phyloP scores from a whole-genome alignment of 2,888 invertebrate genomes.

The Eucriotettix oculatus region DNA sequence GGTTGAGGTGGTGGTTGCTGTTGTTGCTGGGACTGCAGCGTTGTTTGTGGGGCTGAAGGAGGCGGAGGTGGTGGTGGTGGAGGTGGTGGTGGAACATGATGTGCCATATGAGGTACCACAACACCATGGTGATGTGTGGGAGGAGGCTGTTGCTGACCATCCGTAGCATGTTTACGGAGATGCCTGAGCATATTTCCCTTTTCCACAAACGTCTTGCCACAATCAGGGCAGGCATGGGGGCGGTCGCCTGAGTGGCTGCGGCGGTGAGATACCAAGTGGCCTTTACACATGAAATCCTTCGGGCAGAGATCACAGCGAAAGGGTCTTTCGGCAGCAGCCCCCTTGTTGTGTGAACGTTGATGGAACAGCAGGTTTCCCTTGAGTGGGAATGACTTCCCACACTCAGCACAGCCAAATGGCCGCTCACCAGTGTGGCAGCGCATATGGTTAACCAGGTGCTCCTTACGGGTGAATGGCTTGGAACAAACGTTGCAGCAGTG shows the following conservation, averaged over 20 bases:
- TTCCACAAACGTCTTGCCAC: slow-evolving; percentile 65
- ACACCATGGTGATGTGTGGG: not conserved
- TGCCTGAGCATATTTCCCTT: slow-evolving; percentile 56
- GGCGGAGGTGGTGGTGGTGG: not conserved
- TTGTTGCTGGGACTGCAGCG: not conserved
- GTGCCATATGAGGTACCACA: not conserved
- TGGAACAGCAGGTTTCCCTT: slow-evolving; percentile 75
- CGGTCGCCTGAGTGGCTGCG: slow-evolving; percentile 46
- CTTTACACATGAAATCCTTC: slow-evolving; percentile 64
- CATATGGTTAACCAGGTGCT: slow-evolving; percentile 61
- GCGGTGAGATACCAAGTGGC: slow-evolving; percentile 57
- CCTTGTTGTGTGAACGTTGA: slow-evolving; percentile 51
- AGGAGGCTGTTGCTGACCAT: not conserved
- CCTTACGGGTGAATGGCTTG: slow-evolving; percentile 59
- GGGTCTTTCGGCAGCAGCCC: slow-evolving; percentile 21
- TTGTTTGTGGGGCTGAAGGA: not conserved
- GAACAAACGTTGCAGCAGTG: slow-evolving; percentile 57
- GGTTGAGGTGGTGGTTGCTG: slow-evolving; percentile 2
- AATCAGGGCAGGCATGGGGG: slow-evolving; percentile 44
- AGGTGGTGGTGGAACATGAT: slow-evolving; percentile 2
- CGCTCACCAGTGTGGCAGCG: slow-evolving; percentile 61
- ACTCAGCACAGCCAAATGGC: slow-evolving; percentile 68
- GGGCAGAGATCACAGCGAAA: slow-evolving; percentile 55
- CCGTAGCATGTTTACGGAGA: slow-evolving; percentile 3
- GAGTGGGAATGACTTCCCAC: slow-evolving; percentile 72